A percentile compares a stretch with the other conserved stretches of the same genome.
Evolutionary conservation across 2,888 invertebrate genomes (phyloP).

Genomic region (Hyppa rectilinea): DNA sequence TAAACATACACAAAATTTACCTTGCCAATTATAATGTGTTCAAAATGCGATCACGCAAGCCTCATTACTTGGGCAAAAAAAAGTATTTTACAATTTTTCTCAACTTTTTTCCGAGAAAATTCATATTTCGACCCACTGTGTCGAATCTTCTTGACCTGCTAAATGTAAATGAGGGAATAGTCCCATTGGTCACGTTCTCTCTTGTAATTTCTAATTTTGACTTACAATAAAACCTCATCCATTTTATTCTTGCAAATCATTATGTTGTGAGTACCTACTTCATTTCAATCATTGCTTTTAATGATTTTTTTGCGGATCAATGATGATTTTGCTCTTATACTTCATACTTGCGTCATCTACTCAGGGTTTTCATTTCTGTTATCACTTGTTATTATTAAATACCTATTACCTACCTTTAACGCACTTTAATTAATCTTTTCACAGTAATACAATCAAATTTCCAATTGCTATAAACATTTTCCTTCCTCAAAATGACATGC

Average conservation of each 20-base stretch:
- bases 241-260: conserved; percentile 37
- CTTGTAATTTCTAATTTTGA: conserved; percentile 37
- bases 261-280: conserved; percentile 3
- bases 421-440: too few species aligned
- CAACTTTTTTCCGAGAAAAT: conserved; percentile 16
- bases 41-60: conserved; percentile 14
- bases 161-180: conserved; percentile 36
- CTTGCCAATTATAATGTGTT: background rate
- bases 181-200: conserved; percentile 43
- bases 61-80: conserved; percentile 15
- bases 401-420: background rate
- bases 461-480: background rate
- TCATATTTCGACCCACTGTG: conserved; percentile 29
- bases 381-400: too few species aligned
- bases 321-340: conserved; percentile 38
- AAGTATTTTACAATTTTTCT: conserved; percentile 9
- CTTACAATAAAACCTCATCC: conserved; percentile 32
- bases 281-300: conserved; percentile 26
- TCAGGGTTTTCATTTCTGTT: background rate
- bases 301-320: conserved; percentile 3
- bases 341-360: background rate
- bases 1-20: background rate
- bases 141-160: conserved; percentile 42
- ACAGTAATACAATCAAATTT: too few species aligned
- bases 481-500: background rate